A percentile compares a stretch with the other conserved stretches of the same genome.
These are phyloP conservation scores for Ips typographus DNA, from an alignment of 1,140 invertebrate species.

Conservation along the genomic window DNA sequence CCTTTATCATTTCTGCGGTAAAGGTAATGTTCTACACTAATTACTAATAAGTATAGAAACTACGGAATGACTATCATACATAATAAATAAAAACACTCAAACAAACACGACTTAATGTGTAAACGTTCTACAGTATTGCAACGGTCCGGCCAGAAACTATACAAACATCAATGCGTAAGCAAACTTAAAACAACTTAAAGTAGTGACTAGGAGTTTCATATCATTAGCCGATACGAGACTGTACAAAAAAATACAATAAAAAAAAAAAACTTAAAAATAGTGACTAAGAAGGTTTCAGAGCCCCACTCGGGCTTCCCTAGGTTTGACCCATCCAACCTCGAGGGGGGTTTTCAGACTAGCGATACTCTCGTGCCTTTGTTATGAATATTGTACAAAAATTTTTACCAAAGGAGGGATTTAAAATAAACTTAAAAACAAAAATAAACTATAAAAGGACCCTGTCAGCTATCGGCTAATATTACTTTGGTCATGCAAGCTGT, in stretches of 20 bases:
- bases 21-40: neutral
- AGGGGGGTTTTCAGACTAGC: slow-evolving; percentile 32
- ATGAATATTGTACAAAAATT: slow-evolving; percentile 8
- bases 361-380: slow-evolving; percentile 41
- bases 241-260: slow-evolving; percentile 14
- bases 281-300: slow-evolving; percentile 25
- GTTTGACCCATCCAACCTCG: neutral
- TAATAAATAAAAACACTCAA: too few relatives aligned
- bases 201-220: slow-evolving; percentile 48
- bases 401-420: too few relatives aligned
- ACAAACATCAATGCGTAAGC: too few relatives aligned
- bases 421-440: slow-evolving; percentile 30
- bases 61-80: slow-evolving; percentile 11
- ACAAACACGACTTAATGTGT: neutral
- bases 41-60: neutral
- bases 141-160: slow-evolving; percentile 21
- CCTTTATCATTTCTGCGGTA: too few relatives aligned
- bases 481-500: slow-evolving; percentile 27
- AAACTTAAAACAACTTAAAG: slow-evolving; percentile 1
- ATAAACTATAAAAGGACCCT: slow-evolving; percentile 32
- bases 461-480: slow-evolving; percentile 50
- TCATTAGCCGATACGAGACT: slow-evolving; percentile 45
- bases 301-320: slow-evolving; percentile 2
- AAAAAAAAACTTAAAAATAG: slow-evolving; percentile 39
- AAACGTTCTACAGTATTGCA: slow-evolving; percentile 11